Conservation (phyloP, 2,888 invertebrate genomes). For the Drosophila subsilvestris region DNA sequence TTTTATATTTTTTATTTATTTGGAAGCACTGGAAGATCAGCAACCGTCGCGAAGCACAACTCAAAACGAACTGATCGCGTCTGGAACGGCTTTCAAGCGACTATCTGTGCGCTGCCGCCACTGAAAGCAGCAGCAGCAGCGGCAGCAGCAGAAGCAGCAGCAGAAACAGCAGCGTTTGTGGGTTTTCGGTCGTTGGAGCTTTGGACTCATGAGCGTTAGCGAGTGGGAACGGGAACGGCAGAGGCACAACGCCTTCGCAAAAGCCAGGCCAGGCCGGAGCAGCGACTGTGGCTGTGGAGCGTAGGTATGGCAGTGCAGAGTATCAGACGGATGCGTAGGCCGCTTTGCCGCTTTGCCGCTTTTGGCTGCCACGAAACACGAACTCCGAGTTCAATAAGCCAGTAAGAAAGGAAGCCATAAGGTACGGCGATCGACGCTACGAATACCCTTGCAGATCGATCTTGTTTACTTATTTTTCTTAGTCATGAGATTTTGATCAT, state of each 20-base stretch:
- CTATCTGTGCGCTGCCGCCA: conserved; percentile 66
- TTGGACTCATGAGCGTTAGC: conserved; percentile 25
- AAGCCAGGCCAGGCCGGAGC: conserved; percentile 16
- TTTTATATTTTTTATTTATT: conserved; percentile 5
- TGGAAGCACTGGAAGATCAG: conserved; percentile 67
- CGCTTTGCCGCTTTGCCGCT: conserved; percentile 31
- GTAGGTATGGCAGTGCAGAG: conserved; percentile 44
- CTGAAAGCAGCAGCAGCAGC: conserved; percentile 52
- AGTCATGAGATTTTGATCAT: not conserved
- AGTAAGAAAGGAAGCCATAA: conserved; percentile 54
- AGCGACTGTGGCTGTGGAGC: conserved; percentile 36
- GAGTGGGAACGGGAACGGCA: conserved; percentile 58
- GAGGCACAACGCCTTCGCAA: conserved; percentile 63
- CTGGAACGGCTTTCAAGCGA: conserved; percentile 73
- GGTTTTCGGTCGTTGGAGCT: conserved; percentile 39
- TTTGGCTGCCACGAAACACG: conserved; percentile 62
- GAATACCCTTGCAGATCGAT: conserved; percentile 3
- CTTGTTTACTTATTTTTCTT: not conserved
- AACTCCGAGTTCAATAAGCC: conserved; percentile 70
- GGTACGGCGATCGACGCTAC: conserved; percentile 11
- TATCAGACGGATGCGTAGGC: conserved; percentile 63
- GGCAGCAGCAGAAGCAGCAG: conserved; percentile 48
- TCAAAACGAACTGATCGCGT: conserved; percentile 83
- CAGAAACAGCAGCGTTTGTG: conserved; percentile 45
- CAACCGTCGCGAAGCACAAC: conserved; percentile 82